These are phyloP conservation scores for Eidolon helvum DNA, from an alignment of 2,113 vertebrate species.

Conservation along the genomic window DNA sequence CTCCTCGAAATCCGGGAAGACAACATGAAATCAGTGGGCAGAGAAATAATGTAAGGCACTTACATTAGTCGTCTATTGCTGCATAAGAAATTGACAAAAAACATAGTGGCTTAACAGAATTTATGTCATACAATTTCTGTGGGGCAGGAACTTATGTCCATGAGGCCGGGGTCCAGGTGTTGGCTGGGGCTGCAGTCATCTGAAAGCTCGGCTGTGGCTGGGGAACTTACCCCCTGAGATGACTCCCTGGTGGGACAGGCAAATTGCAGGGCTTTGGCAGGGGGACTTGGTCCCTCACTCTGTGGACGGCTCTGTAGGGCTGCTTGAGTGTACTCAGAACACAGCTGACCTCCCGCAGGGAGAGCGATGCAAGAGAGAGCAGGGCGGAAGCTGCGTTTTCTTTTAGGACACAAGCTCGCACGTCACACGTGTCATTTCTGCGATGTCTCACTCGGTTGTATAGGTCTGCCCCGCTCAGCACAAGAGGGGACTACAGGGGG, in stretches of 20 bases:
- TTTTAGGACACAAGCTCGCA: not conserved
- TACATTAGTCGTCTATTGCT: not conserved
- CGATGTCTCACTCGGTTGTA: too few relatives aligned
- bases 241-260: too few relatives aligned
- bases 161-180: not conserved
- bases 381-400: not conserved
- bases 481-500: not conserved
- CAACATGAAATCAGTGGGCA: not conserved
- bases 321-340: too few relatives aligned
- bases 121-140: not conserved
- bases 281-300: not conserved
- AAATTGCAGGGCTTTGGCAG: not conserved
- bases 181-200: not conserved
- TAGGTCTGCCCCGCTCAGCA: not conserved
- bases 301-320: not conserved
- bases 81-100: not conserved
- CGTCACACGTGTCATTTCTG: not conserved
- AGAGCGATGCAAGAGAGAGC: not conserved
- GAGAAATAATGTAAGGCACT: not conserved
- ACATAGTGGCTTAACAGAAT: not conserved
- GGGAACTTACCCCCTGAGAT: not conserved
- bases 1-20: not conserved
- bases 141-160: not conserved
- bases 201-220: not conserved
- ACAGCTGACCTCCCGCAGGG: not conserved